Conservation (phyloP, 64 coral and sea anemone species). For the Acropora tenuis region DNA sequence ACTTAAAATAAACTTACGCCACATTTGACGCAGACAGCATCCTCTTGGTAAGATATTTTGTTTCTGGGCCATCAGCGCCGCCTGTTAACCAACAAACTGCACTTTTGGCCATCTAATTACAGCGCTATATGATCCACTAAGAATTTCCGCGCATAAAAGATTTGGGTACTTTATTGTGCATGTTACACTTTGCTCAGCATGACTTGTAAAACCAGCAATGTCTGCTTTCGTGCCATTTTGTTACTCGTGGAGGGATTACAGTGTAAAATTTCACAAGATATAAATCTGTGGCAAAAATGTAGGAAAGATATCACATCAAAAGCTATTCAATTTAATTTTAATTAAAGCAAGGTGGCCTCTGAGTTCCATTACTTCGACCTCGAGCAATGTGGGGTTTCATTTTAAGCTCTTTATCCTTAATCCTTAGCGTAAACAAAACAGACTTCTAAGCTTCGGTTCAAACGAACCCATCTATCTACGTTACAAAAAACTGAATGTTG, state of each 20-base stretch:
- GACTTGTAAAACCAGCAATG: background rate
- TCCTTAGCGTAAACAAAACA: background rate
- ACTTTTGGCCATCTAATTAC: too few species aligned
- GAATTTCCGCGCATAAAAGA: too few species aligned
- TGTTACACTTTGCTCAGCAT: too few species aligned
- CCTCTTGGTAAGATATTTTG: too few species aligned
- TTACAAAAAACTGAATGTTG: background rate
- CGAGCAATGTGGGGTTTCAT: background rate
- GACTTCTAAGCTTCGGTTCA: background rate
- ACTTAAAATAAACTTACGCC: background rate
- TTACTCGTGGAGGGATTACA: background rate
- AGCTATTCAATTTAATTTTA: slow-evolving; percentile 13
- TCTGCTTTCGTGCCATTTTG: background rate
- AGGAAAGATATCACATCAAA: background rate
- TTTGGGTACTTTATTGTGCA: too few species aligned
- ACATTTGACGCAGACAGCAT: background rate
- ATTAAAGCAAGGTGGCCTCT: slow-evolving; percentile 1
- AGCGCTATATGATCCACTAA: too few species aligned
- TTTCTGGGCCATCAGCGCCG: too few species aligned
- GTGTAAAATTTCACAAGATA: background rate
- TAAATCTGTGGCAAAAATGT: background rate
- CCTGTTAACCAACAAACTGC: too few species aligned
- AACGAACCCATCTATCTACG: background rate
- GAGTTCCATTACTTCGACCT: background rate
- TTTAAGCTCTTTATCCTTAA: background rate